A percentile compares a stretch with the other conserved stretches of the same genome.
Evolutionary conservation across 2,888 invertebrate species (phyloP).

Genomic region (Ernsta delagoae): DNA sequence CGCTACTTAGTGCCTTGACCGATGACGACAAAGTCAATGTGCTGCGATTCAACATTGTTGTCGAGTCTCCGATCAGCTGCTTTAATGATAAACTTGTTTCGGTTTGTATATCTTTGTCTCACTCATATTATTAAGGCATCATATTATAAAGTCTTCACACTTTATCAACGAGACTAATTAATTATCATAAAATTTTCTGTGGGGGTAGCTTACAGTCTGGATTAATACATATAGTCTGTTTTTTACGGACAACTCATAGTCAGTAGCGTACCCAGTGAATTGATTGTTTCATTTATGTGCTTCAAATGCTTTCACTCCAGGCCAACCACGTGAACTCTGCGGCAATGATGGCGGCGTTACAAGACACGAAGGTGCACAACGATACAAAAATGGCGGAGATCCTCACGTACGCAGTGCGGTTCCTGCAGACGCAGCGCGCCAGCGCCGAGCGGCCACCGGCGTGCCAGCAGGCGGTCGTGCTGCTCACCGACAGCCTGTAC

Average conservation of each 20-base stretch:
- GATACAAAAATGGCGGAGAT: slow-evolving; percentile 62
- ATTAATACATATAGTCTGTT: too few relatives aligned
- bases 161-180: too few relatives aligned
- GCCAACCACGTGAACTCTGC: slow-evolving; percentile 78
- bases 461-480: slow-evolving; percentile 76
- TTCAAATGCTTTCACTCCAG: slow-evolving; percentile 53
- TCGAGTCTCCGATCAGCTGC: slow-evolving; percentile 70
- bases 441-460: slow-evolving; percentile 55
- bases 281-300: too few relatives aligned
- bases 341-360: slow-evolving; percentile 71
- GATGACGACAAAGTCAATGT: slow-evolving; percentile 79
- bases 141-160: too few relatives aligned
- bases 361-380: slow-evolving; percentile 55
- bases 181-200: too few relatives aligned
- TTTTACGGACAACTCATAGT: too few relatives aligned
- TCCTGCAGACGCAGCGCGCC: slow-evolving; percentile 56
- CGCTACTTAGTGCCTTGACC: slow-evolving; percentile 73
- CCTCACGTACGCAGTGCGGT: slow-evolving; percentile 56
- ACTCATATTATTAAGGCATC: too few relatives aligned
- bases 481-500: slow-evolving; percentile 71
- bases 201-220: too few relatives aligned
- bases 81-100: slow-evolving; percentile 72
- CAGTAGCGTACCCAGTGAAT: too few relatives aligned
- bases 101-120: slow-evolving; percentile 52
- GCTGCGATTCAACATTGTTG: slow-evolving; percentile 64